phyloP scores from a whole-genome alignment of 2,888 invertebrate genomes.

The Cantharis nigra region DNA sequence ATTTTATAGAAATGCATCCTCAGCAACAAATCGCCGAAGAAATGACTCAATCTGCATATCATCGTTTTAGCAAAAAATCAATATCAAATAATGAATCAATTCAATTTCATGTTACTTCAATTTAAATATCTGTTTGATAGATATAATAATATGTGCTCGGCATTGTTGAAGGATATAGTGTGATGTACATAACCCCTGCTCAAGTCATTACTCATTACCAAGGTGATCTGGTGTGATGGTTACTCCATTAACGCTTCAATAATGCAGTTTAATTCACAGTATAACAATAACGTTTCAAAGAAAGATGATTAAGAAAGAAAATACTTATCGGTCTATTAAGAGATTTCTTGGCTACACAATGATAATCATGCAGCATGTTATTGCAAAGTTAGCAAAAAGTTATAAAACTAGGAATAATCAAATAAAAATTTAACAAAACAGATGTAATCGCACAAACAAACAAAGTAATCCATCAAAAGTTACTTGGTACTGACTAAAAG shows the following conservation, averaged over 20 bases:
- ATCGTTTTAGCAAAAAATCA: not conserved
- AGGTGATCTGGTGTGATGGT: constrained; percentile 37
- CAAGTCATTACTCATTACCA: constrained; percentile 26
- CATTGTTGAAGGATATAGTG: not conserved
- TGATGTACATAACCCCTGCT: not conserved
- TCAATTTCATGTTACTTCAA: not conserved
- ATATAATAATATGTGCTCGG: not conserved
- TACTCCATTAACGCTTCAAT: constrained; percentile 39
- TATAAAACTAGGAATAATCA: not conserved
- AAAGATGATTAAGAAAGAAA: not conserved
- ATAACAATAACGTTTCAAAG: not conserved
- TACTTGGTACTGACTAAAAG: not conserved
- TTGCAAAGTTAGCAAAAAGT: not conserved
- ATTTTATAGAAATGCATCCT: not conserved
- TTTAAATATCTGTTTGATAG: not conserved
- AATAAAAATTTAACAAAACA: not conserved
- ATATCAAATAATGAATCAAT: not conserved
- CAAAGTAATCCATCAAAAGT: not conserved
- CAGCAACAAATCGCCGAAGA: not conserved
- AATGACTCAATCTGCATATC: not conserved
- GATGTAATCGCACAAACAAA: not conserved
- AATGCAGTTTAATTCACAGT: constrained; percentile 7
- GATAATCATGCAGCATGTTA: not conserved
- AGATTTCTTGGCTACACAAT: not conserved
- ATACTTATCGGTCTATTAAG: not conserved